Evolutionary conservation across 2,113 vertebrate genomes (phyloP), one percentile per base, ranked within the genome.

Genomic region (Muscicapa adusta): DNA sequence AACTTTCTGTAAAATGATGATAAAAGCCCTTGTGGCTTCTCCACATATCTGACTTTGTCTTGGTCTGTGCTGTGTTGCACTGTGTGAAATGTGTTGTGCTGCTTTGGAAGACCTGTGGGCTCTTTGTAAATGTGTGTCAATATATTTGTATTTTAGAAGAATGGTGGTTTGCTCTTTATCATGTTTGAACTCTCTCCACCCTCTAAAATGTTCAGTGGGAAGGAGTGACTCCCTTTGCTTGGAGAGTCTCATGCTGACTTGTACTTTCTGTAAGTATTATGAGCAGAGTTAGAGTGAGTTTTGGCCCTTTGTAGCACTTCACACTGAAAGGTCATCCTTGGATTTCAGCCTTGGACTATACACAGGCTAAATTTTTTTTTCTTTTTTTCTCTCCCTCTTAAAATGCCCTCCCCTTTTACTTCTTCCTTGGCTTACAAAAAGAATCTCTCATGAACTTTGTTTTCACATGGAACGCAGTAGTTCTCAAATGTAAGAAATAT

Each of bases 401-500:
- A 54, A 75, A 89, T 1, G 1, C 8, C 0, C 33, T 58, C 8
- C 15, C 3, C 12, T 7, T 33, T 73, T 42, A 24, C 18, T 56
- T 74, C 42, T 42, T 31, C 14, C 47, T 74, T 63, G 10, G 42
- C 36, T 60, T n/a, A 34, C 34, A 79, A 83, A 56, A 60, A 45
- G 48, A 57, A 33, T 3, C 6, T 79, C 36, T 51, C 26, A 7
- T 7, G 22, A 29, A 2, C 51, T 92, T 91, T 58, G 17, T 94
- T 92, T 92, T 81, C 43, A 74, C n/a, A 26, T n/a, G 67, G 45
- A 61, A 42, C 48, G 53, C 63, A 60, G 40, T 72, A 75, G 58
- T 94, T 91, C 71, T 92, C 67, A 90, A 90, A 89, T 82, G 8
- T 47, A 67, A 75, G 87, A 89, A 60, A 61, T 91, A 72, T 26